A percentile compares a stretch with the other conserved stretches of the same genome.
Conservation (phyloP, 2,113 vertebrate genomes). For the Hippocampus comes region DNA sequence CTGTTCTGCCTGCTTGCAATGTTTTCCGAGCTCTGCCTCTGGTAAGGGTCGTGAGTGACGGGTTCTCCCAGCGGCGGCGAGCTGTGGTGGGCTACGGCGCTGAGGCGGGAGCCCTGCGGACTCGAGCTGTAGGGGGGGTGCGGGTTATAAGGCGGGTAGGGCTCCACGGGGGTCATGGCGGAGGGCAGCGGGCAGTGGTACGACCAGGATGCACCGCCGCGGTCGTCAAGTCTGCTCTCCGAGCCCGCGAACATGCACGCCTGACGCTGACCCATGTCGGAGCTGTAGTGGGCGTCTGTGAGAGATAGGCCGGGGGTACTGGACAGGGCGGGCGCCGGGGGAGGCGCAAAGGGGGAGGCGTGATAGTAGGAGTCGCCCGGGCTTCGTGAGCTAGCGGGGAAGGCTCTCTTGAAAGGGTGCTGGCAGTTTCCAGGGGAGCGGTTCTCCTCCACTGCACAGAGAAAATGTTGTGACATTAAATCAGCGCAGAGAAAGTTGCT, state of each 20-base stretch:
- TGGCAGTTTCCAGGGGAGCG: conserved; percentile 75
- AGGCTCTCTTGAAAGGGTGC: conserved; percentile 87
- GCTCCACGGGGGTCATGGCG: conserved; percentile 86
- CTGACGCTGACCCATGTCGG: conserved; percentile 88
- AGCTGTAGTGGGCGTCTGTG: conserved; percentile 80
- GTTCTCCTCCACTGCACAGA: conserved; percentile 76
- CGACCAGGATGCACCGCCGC: conserved; percentile 86
- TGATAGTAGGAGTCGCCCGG: conserved; percentile 86
- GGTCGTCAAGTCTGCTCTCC: conserved; percentile 85
- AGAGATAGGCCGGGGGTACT: conserved; percentile 75
- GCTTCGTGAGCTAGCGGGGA: conserved; percentile 80
- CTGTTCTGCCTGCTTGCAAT: conserved; percentile 82
- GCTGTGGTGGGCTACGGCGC: conserved; percentile 80
- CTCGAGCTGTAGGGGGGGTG: conserved; percentile 85
- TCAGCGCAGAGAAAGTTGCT: not conserved
- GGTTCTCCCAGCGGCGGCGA: conserved; percentile 80
- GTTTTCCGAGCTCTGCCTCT: conserved; percentile 78
- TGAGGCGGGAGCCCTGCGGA: conserved; percentile 82
- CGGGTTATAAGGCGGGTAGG: conserved; percentile 86
- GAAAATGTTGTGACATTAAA: conserved; percentile 8
- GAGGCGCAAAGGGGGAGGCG: conserved; percentile 69
- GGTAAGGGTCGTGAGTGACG: conserved; percentile 76
- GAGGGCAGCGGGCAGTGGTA: conserved; percentile 83
- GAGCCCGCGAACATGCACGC: conserved; percentile 94
- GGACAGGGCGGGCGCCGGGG: conserved; percentile 40